phyloP scores from a whole-genome alignment of 2,113 vertebrate species.

The Aspidoscelis tigris region DNA sequence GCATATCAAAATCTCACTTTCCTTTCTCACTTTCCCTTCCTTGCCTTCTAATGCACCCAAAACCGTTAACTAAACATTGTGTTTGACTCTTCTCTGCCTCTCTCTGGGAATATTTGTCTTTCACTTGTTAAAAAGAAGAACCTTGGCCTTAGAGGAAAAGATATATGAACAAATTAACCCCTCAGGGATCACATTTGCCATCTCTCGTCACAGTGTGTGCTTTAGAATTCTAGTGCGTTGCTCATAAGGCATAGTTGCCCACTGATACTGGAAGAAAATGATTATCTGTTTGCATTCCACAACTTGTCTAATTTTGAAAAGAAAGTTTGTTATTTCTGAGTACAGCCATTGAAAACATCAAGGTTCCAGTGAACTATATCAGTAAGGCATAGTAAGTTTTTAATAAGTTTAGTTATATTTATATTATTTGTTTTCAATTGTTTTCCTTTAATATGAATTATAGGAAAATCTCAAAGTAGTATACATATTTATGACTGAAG shows the following conservation, averaged over 20 bases:
- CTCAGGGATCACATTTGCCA: constrained; percentile 46
- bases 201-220: constrained; percentile 33
- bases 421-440: too few relatives aligned
- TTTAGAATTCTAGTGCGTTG: constrained; percentile 25
- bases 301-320: neutral
- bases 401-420: neutral
- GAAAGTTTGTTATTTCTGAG: neutral
- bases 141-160: constrained; percentile 62
- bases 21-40: neutral
- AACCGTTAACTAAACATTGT: neutral
- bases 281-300: neutral
- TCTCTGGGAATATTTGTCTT: constrained; percentile 84
- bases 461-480: too few relatives aligned
- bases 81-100: constrained; percentile 42
- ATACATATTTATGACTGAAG: neutral
- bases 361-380: neutral
- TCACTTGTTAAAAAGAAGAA: constrained; percentile 63
- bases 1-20: neutral
- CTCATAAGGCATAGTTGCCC: neutral
- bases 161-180: constrained; percentile 59
- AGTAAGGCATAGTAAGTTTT: neutral
- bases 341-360: neutral
- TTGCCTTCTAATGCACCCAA: neutral
- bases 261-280: neutral
- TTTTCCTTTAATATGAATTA: too few relatives aligned